Conservation (phyloP, 2,113 vertebrate genomes). For the Trogon melanurus region DNA sequence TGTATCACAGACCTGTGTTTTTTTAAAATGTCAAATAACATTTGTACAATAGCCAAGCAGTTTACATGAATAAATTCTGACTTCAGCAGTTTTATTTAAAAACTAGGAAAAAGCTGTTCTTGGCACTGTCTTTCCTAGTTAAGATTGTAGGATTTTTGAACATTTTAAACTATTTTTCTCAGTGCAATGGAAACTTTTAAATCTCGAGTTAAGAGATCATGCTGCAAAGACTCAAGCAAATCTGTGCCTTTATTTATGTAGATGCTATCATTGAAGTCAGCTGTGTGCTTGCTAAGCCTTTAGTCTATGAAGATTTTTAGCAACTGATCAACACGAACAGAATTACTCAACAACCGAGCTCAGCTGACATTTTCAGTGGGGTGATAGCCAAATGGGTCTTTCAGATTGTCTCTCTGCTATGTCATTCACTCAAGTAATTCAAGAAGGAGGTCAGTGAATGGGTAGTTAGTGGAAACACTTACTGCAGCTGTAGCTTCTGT, state of each 20-base stretch:
- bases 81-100: not conserved
- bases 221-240: not conserved
- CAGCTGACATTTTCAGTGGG: conserved; percentile 19
- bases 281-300: not conserved
- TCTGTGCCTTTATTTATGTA: not conserved
- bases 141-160: conserved; percentile 22
- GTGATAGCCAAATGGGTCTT: not conserved
- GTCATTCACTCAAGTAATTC: conserved; percentile 46
- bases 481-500: conserved; percentile 50
- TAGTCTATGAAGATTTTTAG: not conserved
- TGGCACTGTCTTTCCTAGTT: not conserved
- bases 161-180: conserved; percentile 3
- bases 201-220: not conserved
- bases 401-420: not conserved
- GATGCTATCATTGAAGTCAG: not conserved
- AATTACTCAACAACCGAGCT: not conserved
- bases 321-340: conserved; percentile 25
- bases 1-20: not conserved
- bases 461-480: conserved; percentile 36
- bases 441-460: conserved; percentile 59
- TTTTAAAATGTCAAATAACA: not conserved
- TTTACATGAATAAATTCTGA: not conserved
- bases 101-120: not conserved
- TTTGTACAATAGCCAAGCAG: not conserved
- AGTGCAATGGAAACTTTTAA: not conserved